Evolutionary conservation across 64 coral and sea anemone genomes (phyloP), one percentile per base, ranked within the genome.

Genomic region (Actinia tenebrosa): DNA sequence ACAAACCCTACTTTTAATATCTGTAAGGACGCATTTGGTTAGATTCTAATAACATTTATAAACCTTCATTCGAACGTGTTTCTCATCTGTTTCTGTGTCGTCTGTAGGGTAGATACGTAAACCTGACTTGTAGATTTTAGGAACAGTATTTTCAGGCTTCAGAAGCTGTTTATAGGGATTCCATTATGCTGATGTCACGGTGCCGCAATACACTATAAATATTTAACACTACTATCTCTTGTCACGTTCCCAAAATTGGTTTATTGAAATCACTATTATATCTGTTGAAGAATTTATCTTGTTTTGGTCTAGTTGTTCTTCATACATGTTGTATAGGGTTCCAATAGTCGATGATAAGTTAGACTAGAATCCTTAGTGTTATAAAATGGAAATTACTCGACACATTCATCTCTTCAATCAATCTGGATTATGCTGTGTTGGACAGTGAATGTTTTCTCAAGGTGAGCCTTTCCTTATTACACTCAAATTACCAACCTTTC

Each of bases 111-210:
- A 75, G 69, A 75, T 75, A 42, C 10, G 22, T 75, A 7, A 75
- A 14, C 10, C 5, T 15, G 25, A 75, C 11, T 30, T 75, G 0
- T 14, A 9, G 25, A 75, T 75, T 42, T 30, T 75, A 30, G 27
- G 10, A 75, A 75, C 69, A 75, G 19, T 30, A 10, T 72, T 75
- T 75, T 66, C 3, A 1, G 18, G 63, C 18, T 19, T 22, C 5
- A 14, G 13, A 81, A 15, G 5, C 79, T 81, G 79, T 81, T 79
- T 50, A 50, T 81, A 81, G 44, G 44, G 50, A 45, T 81, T 81
- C 79, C 79, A 81, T 81, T 16, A 81, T 81, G 79, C n/a, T 50
- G 4, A 81, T 50, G 79, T 81, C 79, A 81, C 79, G 79, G 15
- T 45, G 3, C n/a, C n/a, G n/a, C 1, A 75, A 75, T 30, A 16